A percentile compares a stretch with the other conserved stretches of the same genome.
Evolutionary conservation across 2,113 vertebrate species (phyloP).

Genomic region (Anguilla rostrata): DNA sequence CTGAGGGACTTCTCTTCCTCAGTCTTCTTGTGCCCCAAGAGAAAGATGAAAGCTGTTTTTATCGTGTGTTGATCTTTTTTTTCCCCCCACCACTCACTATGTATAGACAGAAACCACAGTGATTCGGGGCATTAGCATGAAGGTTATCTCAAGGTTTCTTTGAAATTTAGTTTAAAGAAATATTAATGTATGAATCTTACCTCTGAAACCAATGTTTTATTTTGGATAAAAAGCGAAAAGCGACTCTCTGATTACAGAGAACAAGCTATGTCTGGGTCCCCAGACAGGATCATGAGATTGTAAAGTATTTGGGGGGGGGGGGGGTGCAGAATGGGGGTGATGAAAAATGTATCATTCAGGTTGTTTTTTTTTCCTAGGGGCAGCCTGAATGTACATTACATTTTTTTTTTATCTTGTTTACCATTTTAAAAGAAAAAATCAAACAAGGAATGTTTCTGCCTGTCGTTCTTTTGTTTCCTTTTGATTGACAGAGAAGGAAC

Average conservation of each 20-base stretch:
- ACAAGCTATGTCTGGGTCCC: not conserved
- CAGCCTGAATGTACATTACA: not conserved
- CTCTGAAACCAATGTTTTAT: not conserved
- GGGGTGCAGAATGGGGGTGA: not conserved
- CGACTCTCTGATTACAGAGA: not conserved
- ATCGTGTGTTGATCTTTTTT: not conserved
- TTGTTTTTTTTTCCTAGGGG: not conserved
- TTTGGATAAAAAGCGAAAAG: not conserved
- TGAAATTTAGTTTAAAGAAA: not conserved
- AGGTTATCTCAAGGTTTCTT: not conserved
- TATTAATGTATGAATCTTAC: not conserved
- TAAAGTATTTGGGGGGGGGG: not conserved
- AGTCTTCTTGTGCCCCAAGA: not conserved
- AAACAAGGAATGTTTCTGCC: not conserved
- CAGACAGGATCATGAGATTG: constrained; percentile 1
- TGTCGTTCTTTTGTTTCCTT: not conserved
- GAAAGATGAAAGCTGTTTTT: not conserved
- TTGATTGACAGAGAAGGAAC: not conserved
- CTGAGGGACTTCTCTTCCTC: not conserved
- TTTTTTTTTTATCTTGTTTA: not conserved
- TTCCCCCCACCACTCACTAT: not conserved
- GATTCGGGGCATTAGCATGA: not conserved
- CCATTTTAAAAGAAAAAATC: not conserved
- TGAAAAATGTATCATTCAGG: not conserved
- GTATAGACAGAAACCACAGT: not conserved